phyloP scores from a whole-genome alignment of 2,888 invertebrate genomes.

The Coleophora flavipennella region DNA sequence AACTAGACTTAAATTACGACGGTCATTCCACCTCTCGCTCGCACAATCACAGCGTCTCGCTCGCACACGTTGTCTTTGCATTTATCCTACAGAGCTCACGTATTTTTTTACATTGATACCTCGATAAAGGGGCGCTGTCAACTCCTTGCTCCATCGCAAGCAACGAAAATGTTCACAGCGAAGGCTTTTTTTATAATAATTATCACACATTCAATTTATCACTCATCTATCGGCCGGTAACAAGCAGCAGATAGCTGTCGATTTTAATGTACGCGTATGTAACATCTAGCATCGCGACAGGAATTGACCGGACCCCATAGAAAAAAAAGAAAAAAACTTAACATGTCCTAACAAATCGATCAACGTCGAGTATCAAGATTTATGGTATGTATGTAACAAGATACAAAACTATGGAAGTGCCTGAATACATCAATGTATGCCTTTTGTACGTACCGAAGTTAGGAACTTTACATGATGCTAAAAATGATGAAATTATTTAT shows the following conservation, averaged over 20 bases:
- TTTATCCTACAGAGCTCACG: constrained; percentile 50
- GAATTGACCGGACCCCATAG: constrained; percentile 62
- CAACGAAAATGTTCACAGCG: constrained; percentile 40
- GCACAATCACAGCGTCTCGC: constrained; percentile 34
- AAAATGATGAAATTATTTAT: too few species aligned
- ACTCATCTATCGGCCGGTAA: constrained; percentile 23
- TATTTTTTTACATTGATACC: constrained; percentile 58
- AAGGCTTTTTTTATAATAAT: constrained; percentile 43
- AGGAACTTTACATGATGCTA: constrained; percentile 4
- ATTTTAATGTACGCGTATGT: constrained; percentile 14
- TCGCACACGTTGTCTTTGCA: constrained; percentile 42
- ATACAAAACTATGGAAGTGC: constrained; percentile 33
- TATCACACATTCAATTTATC: constrained; percentile 46
- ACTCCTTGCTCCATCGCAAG: constrained; percentile 43
- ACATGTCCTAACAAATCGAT: constrained; percentile 54
- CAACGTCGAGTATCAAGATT: constrained; percentile 42
- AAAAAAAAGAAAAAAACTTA: constrained; percentile 53
- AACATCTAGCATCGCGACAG: constrained; percentile 24
- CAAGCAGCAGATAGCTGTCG: constrained; percentile 27
- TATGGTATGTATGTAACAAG: constrained; percentile 19
- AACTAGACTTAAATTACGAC: constrained; percentile 59
- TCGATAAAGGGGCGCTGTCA: constrained; percentile 45
- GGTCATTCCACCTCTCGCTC: constrained; percentile 33
- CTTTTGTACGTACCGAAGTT: constrained; percentile 5
- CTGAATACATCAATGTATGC: constrained; percentile 24